Evolutionary conservation across 1,140 invertebrate species (phyloP).

Genomic region (Sinonovacula constricta): DNA sequence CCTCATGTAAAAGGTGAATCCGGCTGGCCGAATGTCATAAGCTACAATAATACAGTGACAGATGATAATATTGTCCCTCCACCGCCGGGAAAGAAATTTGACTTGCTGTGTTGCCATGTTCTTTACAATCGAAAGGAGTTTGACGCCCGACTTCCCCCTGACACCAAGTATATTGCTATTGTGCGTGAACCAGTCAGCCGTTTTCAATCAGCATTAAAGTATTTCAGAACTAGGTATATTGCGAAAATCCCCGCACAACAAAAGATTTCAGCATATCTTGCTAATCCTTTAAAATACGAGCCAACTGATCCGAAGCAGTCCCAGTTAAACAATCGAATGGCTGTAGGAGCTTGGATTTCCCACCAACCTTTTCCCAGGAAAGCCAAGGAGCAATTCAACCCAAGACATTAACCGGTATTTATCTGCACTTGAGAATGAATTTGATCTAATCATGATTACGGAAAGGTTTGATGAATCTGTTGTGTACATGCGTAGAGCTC

Average conservation of each 20-base stretch:
- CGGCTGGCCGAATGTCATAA: constrained; percentile 19
- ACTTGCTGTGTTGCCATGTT: constrained; percentile 60
- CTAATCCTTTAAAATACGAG: constrained; percentile 46
- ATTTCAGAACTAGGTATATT: constrained; percentile 31
- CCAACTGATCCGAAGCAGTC: constrained; percentile 18
- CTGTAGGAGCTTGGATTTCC: constrained; percentile 59
- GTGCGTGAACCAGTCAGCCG: constrained; percentile 59
- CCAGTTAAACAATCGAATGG: constrained; percentile 57
- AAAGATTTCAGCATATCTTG: constrained; percentile 48
- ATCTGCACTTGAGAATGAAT: constrained; percentile 47
- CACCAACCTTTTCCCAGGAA: constrained; percentile 2
- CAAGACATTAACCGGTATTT: constrained; percentile 42
- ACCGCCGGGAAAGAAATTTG: constrained; percentile 8
- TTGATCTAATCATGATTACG: constrained; percentile 62
- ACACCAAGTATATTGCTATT: constrained; percentile 59
- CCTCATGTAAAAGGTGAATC: constrained; percentile 44
- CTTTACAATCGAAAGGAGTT: constrained; percentile 51
- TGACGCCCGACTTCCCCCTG: constrained; percentile 24
- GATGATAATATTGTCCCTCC: constrained; percentile 24
- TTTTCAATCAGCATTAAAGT: constrained; percentile 59
- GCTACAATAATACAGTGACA: constrained; percentile 14
- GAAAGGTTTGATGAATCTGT: constrained; percentile 81
- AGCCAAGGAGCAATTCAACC: constrained; percentile 14
- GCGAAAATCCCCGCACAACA: constrained; percentile 42
- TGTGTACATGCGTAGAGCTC: constrained; percentile 77